These are phyloP conservation scores for Microtus pennsylvanicus DNA, from an alignment of 2,113 vertebrate genomes.

Conservation along the genomic window DNA sequence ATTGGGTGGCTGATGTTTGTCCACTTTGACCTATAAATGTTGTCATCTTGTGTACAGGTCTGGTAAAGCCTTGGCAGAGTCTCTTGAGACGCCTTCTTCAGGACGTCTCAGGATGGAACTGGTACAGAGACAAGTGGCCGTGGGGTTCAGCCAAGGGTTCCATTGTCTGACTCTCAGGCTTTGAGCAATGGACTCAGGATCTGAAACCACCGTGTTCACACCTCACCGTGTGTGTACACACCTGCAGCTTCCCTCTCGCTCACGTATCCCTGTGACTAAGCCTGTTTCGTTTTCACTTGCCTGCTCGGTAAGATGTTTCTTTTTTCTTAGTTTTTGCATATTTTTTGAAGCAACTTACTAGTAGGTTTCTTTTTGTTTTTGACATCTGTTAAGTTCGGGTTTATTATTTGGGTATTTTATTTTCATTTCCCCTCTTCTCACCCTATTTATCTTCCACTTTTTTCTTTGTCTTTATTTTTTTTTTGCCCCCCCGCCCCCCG, in stretches of 20 bases:
- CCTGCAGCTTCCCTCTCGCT: not conserved
- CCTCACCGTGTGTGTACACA: not conserved
- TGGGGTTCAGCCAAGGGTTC: not conserved
- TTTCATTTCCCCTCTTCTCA: not conserved
- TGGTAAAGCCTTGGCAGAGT: not conserved
- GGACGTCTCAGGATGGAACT: not conserved
- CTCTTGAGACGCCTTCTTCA: not conserved
- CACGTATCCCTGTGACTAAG: not conserved
- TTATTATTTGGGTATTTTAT: not conserved
- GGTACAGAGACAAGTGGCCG: not conserved
- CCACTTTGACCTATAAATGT: not conserved
- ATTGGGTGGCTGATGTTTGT: not conserved
- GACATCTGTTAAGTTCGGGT: not conserved
- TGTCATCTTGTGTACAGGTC: not conserved
- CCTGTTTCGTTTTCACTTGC: not conserved
- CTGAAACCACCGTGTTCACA: constrained; percentile 11
- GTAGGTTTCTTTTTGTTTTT: not conserved
- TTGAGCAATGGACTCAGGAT: not conserved
- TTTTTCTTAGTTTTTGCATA: not conserved
- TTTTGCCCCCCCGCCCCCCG: no score
- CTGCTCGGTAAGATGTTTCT: not conserved
- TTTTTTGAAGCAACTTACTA: not conserved
- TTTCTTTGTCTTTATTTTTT: not conserved
- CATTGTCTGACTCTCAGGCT: not conserved
- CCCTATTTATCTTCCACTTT: not conserved